Conservation (phyloP, 2,888 invertebrate species). For the Pseudococcus longispinus region DNA sequence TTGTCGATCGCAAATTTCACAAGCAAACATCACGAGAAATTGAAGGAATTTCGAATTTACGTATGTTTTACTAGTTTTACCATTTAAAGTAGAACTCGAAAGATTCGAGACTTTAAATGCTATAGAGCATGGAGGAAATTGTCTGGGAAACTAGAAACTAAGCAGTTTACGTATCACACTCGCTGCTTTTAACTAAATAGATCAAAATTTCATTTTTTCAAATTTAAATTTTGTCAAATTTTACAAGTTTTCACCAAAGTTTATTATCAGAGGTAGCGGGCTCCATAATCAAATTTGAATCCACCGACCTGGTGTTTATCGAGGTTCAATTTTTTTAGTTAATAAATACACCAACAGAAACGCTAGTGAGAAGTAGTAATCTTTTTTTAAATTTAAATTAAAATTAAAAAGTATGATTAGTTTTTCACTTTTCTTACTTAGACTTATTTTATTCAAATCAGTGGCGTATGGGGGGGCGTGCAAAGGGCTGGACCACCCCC, state of each 20-base stretch:
- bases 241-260: too few species aligned
- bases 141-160: background rate
- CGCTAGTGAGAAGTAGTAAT: too few species aligned
- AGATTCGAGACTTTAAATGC: background rate
- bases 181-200: background rate
- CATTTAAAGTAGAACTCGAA: background rate
- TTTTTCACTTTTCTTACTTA: too few species aligned
- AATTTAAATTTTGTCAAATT: background rate
- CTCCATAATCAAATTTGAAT: background rate
- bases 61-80: background rate
- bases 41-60: background rate
- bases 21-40: conserved; percentile 21
- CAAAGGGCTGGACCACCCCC: too few species aligned
- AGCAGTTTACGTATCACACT: background rate
- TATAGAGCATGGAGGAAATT: background rate
- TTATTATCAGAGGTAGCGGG: background rate
- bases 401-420: too few species aligned
- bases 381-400: too few species aligned
- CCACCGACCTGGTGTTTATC: background rate
- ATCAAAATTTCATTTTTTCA: background rate
- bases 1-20: conserved; percentile 50
- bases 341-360: too few species aligned
- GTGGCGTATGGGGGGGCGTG: too few species aligned
- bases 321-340: too few species aligned
- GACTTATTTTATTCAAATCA: too few species aligned